Base-by-base conservation (phyloP, 2,797 vertebrate genomes). In the Sebastolobus altivelis region DNA sequence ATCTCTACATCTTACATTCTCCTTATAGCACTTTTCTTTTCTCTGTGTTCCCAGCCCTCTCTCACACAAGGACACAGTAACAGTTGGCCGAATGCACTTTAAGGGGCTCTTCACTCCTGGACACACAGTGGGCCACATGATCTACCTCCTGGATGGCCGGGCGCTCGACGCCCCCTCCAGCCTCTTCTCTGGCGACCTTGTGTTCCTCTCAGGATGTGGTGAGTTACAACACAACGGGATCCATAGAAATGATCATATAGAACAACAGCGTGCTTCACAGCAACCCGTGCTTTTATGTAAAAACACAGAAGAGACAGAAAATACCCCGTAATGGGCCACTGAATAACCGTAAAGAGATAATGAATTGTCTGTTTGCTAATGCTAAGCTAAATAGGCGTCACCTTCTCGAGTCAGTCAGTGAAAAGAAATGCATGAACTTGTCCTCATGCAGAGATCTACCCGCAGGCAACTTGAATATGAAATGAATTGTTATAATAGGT, bases 171-270 rank as follows among this genome's bases (percentile, higher is more conserved):
- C 94, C 16, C 97, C 98, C n/a, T 95, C 95, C 72, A 98, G 97
- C 88, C 96, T 99, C 76, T 99, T 99, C 92, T 99, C 98, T 0
- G 99, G 99, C 38, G 99, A 99, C 89, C 96, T 99, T 71, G 97
- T 99, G 56, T 99, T 99, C 92, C 97, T 99, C 4, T 97, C 97
- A 10, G 99, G 99, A 86, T 99, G 98, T 2, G 98, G 99, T 99
- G 87, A 96, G 97, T 84, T 62, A 2, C 22, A 43, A 37, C 35
- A 62, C 18, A 65, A 55, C 1, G 1, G 9, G n/a, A 13, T 3
- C 11, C 3, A 9, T 18, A 4, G 22, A 16, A 54, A 14, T 4
- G 0, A 37, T 79, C 29, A 22, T 6, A 29, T 8, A 18, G 5
- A 55, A 7, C 10, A 7, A 33, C 3, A 5, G 0, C 46, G n/a